These are phyloP conservation scores for Scarus forsteni DNA, from an alignment of 2,797 vertebrate species.

Conservation along the genomic window DNA sequence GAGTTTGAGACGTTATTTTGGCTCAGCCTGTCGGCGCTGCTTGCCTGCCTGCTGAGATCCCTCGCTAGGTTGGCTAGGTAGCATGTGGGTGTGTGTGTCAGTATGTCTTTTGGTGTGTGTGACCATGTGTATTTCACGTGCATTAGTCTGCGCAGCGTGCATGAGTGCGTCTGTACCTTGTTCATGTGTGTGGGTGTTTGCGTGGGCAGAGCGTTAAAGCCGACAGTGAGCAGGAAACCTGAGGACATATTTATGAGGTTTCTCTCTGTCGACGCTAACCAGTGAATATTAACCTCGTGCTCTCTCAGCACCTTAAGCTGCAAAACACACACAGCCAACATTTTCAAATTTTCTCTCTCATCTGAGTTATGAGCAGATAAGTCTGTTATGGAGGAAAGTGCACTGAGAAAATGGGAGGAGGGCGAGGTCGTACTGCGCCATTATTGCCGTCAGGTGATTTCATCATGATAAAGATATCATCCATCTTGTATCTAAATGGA, in stretches of 20 bases:
- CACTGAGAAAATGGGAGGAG: slow-evolving; percentile 41
- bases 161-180: slow-evolving; percentile 47
- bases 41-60: slow-evolving; percentile 65
- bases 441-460: slow-evolving; percentile 59
- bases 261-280: slow-evolving; percentile 64
- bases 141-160: slow-evolving; percentile 16
- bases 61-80: slow-evolving; percentile 54
- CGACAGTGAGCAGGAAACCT: slow-evolving; percentile 72
- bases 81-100: slow-evolving; percentile 57
- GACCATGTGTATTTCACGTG: slow-evolving; percentile 19
- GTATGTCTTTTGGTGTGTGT: slow-evolving; percentile 35
- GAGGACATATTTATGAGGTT: slow-evolving; percentile 76
- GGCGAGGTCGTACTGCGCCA: slow-evolving; percentile 36
- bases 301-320: slow-evolving; percentile 61
- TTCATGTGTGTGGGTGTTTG: slow-evolving; percentile 66
- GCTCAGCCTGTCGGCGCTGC: slow-evolving; percentile 68
- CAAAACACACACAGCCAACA: slow-evolving; percentile 50
- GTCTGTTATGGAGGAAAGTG: slow-evolving; percentile 51
- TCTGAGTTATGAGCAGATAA: slow-evolving; percentile 53
- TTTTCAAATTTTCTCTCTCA: slow-evolving; percentile 58
- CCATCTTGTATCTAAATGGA: slow-evolving; percentile 55
- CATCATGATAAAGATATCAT: slow-evolving; percentile 61
- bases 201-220: slow-evolving; percentile 72
- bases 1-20: slow-evolving; percentile 75
- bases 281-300: slow-evolving; percentile 75